phyloP scores from a whole-genome alignment of 2,888 invertebrate species.

The Galerucella calmariensis region DNA sequence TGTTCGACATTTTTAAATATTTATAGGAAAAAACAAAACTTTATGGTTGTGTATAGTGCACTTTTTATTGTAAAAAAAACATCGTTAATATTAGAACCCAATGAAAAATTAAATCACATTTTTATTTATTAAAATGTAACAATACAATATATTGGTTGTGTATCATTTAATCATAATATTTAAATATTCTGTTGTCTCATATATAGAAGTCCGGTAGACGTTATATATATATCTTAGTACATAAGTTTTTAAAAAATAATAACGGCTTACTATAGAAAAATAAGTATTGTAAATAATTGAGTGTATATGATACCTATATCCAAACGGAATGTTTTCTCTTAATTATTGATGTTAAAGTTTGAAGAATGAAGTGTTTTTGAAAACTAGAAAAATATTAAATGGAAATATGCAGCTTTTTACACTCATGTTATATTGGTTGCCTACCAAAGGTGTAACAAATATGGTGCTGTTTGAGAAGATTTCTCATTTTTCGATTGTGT shows the following conservation, averaged over 20 bases:
- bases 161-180: constrained; percentile 36
- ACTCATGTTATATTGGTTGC: too few species aligned
- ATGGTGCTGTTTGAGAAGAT: too few species aligned
- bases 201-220: constrained; percentile 41
- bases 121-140: constrained; percentile 41
- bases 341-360: constrained; percentile 30
- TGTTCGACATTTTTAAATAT: constrained; percentile 29
- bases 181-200: constrained; percentile 30
- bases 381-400: too few species aligned
- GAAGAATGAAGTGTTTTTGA: constrained; percentile 1
- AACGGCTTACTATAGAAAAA: constrained; percentile 56
- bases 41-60: constrained; percentile 52
- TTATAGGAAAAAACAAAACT: constrained; percentile 37
- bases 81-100: constrained; percentile 42
- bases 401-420: too few species aligned
- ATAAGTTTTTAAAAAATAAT: constrained; percentile 45
- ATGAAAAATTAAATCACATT: constrained; percentile 42
- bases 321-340: constrained; percentile 52
- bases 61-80: constrained; percentile 45
- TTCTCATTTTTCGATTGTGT: too few species aligned
- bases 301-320: constrained; percentile 53
- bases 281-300: constrained; percentile 58
- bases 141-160: constrained; percentile 46
- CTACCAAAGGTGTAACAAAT: too few species aligned
- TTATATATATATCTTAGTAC: constrained; percentile 44